Conservation (phyloP, 2,797 vertebrate genomes). For the Hybognathus amarus region DNA sequence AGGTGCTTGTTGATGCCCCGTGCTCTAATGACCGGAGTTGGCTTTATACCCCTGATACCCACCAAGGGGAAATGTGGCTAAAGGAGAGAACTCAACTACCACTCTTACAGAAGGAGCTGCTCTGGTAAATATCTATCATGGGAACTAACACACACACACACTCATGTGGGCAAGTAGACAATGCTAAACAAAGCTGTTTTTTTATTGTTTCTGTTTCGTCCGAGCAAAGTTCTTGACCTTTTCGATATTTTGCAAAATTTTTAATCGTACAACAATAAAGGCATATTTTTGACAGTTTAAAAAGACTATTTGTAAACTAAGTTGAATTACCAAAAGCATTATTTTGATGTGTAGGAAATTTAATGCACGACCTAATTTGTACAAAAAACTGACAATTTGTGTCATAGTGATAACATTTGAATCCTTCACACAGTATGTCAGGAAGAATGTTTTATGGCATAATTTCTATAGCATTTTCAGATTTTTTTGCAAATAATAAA, state of each 20-base stretch:
- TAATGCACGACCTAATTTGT: background rate
- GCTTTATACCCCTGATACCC: conserved; percentile 83
- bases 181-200: background rate
- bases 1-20: conserved; percentile 93
- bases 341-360: background rate
- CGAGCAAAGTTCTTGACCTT: background rate
- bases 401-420: background rate
- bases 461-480: background rate
- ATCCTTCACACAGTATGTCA: background rate
- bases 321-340: background rate
- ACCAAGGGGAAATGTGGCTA: conserved; percentile 82
- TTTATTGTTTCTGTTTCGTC: background rate
- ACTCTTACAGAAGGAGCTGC: conserved; percentile 83
- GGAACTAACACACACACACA: background rate
- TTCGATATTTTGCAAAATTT: too few relatives aligned
- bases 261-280: background rate
- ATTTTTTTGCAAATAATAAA: background rate
- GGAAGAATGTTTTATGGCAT: background rate
- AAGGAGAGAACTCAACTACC: conserved; percentile 81
- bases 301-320: background rate
- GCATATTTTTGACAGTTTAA: background rate
- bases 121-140: conserved; percentile 77
- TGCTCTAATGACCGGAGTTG: conserved; percentile 97
- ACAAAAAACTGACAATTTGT: too few relatives aligned
- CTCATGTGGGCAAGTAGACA: background rate